A percentile compares a stretch with the other conserved stretches of the same genome.
Evolutionary conservation across 2,797 vertebrate genomes (phyloP).

Genomic region (Chaetophractus vellerosus): DNA sequence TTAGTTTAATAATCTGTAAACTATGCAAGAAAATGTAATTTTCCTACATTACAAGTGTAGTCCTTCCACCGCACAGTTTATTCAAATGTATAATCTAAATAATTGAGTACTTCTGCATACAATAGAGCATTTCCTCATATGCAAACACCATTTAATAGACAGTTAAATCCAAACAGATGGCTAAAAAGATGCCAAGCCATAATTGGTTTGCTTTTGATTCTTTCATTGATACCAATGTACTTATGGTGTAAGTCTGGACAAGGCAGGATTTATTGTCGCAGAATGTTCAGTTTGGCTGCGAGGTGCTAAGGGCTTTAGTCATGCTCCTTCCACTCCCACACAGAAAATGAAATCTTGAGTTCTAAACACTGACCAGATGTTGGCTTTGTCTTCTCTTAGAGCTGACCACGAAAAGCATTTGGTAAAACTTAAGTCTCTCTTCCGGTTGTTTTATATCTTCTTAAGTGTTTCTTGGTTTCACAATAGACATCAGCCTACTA

Average conservation of each 20-base stretch:
- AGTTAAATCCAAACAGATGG: constrained; percentile 91
- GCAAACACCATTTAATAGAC: constrained; percentile 91
- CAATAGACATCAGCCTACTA: not conserved
- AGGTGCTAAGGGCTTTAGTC: constrained; percentile 72
- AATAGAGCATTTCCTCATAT: constrained; percentile 89
- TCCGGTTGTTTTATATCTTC: not conserved
- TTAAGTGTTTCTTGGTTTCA: not conserved
- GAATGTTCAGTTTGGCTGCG: constrained; percentile 85
- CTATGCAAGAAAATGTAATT: constrained; percentile 91
- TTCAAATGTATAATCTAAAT: constrained; percentile 93
- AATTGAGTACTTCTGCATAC: constrained; percentile 91
- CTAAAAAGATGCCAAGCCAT: constrained; percentile 90
- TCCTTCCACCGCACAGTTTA: constrained; percentile 90
- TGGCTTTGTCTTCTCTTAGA: not conserved
- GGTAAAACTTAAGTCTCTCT: not conserved
- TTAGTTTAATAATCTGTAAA: constrained; percentile 92
- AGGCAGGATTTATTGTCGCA: constrained; percentile 85
- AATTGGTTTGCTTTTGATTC: constrained; percentile 93
- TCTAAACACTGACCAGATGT: not conserved
- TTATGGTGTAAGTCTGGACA: constrained; percentile 89
- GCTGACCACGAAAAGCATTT: not conserved
- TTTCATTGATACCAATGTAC: constrained; percentile 90
- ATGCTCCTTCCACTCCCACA: constrained; percentile 60
- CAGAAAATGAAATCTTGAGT: not conserved
- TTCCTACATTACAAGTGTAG: constrained; percentile 91